Evolutionary conservation across 2,888 invertebrate genomes (phyloP).

Genomic region (Tenthredo mesomela): DNA sequence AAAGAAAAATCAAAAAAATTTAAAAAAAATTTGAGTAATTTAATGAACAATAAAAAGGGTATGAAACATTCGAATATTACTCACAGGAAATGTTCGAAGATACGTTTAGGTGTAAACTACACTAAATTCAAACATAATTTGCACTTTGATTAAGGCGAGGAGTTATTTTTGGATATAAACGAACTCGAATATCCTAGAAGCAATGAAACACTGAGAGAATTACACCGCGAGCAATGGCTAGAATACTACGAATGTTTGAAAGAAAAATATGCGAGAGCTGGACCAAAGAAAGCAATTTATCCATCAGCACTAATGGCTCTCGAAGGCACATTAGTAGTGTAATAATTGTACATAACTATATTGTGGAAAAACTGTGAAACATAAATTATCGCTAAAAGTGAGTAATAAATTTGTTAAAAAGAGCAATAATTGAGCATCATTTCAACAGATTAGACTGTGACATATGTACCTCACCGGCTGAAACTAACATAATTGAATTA

Average conservation of each 20-base stretch:
- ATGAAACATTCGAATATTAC: background rate
- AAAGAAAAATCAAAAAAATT: conserved; percentile 54
- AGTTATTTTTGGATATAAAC: conserved; percentile 65
- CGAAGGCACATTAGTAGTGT: conserved; percentile 78
- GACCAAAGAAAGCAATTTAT: conserved; percentile 71
- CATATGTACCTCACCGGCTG: conserved; percentile 80
- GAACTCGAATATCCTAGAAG: conserved; percentile 78
- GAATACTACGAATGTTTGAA: conserved; percentile 80
- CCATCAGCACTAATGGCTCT: conserved; percentile 76
- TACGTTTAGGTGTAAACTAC: background rate
- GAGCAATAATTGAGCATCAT: conserved; percentile 22
- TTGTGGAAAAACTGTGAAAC: background rate
- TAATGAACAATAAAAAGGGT: conserved; percentile 56
- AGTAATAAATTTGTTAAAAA: conserved; percentile 25
- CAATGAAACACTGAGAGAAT: conserved; percentile 73
- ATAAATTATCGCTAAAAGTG: conserved; percentile 36
- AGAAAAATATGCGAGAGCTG: conserved; percentile 72
- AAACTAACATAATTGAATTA: conserved; percentile 72
- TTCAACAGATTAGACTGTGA: conserved; percentile 78
- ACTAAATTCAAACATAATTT: background rate
- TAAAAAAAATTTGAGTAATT: conserved; percentile 56
- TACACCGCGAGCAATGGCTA: conserved; percentile 78
- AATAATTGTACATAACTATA: conserved; percentile 54
- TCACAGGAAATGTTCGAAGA: background rate
- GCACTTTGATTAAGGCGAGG: conserved; percentile 54